A percentile compares a stretch with the other conserved stretches of the same genome.
These are phyloP conservation scores for Connochaetes taurinus DNA, from an alignment of 2,113 vertebrate species.

Conservation along the genomic window DNA sequence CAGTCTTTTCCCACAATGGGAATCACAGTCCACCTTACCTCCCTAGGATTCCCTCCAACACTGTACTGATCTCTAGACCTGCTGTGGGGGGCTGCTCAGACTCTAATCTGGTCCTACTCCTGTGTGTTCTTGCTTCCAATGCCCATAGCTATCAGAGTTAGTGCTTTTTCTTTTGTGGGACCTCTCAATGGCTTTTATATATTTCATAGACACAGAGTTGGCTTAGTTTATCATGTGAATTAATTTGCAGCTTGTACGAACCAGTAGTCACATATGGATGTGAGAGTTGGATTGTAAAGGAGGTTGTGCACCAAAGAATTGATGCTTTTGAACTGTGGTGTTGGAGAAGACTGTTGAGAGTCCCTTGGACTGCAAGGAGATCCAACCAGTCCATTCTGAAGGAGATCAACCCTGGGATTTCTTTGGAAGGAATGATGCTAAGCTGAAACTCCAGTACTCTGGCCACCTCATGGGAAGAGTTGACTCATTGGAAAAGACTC, in stretches of 20 bases:
- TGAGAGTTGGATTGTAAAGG: too few species aligned
- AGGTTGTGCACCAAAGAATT: fast-evolving
- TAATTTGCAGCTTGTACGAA: background rate
- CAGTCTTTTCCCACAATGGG: background rate
- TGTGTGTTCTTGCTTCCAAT: background rate
- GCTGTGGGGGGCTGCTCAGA: background rate
- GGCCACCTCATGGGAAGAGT: too few species aligned
- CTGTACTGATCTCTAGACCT: background rate
- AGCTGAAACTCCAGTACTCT: too few species aligned
- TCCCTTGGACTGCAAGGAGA: too few species aligned
- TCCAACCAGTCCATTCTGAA: too few species aligned
- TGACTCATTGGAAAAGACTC: too few species aligned
- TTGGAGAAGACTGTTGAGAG: too few species aligned
- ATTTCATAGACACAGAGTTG: background rate
- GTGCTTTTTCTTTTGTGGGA: background rate
- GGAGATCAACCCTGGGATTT: fast-evolving
- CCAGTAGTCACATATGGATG: too few species aligned
- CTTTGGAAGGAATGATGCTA: too few species aligned
- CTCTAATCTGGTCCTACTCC: background rate
- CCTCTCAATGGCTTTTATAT: background rate
- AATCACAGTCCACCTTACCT: background rate
- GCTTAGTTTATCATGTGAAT: background rate
- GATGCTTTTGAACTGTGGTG: too few species aligned
- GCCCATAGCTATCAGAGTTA: background rate
- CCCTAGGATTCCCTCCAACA: background rate